Conservation (phyloP, 2,113 vertebrate species). For the Bambusicola thoracicus region DNA sequence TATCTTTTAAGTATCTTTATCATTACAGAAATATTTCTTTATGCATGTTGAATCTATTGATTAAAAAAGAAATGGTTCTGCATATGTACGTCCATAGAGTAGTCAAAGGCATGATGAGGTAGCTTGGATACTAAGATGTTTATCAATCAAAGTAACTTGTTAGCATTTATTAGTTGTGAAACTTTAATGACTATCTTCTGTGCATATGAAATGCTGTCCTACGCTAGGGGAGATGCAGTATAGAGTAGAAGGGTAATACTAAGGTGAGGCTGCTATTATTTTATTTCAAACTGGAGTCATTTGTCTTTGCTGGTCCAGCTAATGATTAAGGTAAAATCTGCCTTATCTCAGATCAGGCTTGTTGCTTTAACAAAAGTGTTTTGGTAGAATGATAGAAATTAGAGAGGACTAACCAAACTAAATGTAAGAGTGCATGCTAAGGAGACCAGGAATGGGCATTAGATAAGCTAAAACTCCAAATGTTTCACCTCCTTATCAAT, state of each 20-base stretch:
- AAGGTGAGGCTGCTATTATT: background rate
- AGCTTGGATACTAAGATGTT: background rate
- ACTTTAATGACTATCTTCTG: background rate
- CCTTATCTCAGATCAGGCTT: background rate
- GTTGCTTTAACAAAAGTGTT: background rate
- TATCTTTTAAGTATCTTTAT: background rate
- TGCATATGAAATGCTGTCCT: background rate
- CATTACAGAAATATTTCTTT: background rate
- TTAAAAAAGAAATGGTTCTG: background rate
- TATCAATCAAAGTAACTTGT: background rate
- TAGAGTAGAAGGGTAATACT: background rate
- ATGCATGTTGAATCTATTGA: background rate
- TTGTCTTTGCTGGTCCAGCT: background rate
- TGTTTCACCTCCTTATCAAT: background rate
- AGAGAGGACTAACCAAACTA: background rate
- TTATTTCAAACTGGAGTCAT: background rate
- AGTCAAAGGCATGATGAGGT: background rate
- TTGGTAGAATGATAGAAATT: background rate
- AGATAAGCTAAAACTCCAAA: background rate
- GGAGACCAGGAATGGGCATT: background rate
- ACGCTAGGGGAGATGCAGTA: background rate
- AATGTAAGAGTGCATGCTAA: background rate
- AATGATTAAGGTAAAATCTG: background rate
- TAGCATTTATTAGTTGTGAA: background rate
- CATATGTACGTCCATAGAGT: background rate